phyloP scores from a whole-genome alignment of 2,113 vertebrate species.

The Clupea harengus region DNA sequence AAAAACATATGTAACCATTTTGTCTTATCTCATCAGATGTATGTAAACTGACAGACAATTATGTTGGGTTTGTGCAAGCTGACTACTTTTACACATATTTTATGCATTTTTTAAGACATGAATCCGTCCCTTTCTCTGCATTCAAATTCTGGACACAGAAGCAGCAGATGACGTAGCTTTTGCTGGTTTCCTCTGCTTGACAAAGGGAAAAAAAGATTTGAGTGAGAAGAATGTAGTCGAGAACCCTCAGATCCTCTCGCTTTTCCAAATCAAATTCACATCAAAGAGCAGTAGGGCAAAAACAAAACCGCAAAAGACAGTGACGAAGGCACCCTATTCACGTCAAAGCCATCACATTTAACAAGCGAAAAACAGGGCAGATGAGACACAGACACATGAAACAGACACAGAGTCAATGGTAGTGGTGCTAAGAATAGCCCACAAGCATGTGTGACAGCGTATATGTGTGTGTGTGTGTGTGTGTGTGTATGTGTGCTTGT shows the following conservation, averaged over 20 bases:
- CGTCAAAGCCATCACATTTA: background rate
- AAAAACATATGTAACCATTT: no score
- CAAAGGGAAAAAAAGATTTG: background rate
- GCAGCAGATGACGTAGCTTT: background rate
- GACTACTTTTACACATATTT: no score
- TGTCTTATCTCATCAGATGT: no score
- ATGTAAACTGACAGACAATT: no score
- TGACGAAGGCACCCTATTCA: background rate
- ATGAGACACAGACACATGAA: background rate
- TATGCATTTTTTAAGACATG: background rate
- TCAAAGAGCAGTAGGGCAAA: background rate
- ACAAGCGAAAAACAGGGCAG: background rate
- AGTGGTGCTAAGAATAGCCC: background rate
- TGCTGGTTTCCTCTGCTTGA: background rate
- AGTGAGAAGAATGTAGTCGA: background rate
- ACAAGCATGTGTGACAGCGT: background rate
- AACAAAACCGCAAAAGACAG: background rate
- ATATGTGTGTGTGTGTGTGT: background rate
- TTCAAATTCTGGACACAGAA: background rate
- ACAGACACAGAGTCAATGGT: background rate
- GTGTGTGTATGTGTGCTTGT: background rate
- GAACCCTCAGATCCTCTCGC: slow-evolving; percentile 11
- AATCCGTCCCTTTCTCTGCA: no score
- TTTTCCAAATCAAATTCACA: background rate
- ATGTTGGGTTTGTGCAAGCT: no score